Conservation (phyloP, 2,113 vertebrate species). For the Ailuropoda melanoleuca region DNA sequence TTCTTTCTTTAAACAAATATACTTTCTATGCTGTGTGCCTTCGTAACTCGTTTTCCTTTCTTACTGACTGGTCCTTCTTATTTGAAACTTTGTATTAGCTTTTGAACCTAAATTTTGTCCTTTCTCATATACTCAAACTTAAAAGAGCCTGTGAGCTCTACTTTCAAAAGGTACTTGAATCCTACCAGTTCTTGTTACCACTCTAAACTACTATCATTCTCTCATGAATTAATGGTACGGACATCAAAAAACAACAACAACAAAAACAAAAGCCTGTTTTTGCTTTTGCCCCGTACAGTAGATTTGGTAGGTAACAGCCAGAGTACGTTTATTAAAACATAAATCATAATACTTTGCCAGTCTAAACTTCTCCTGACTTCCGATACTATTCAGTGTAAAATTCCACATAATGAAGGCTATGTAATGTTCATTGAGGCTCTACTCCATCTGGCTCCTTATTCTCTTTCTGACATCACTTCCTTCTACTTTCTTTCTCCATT, state of each 20-base stretch:
- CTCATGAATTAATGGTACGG: not conserved
- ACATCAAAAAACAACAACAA: not conserved
- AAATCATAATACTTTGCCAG: not conserved
- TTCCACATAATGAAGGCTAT: not conserved
- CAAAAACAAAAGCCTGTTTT: not conserved
- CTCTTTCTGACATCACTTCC: not conserved
- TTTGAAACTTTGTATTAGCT: not conserved
- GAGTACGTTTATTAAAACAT: not conserved
- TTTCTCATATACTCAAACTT: not conserved
- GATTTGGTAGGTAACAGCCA: not conserved
- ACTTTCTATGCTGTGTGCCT: not conserved
- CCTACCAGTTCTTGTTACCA: not conserved
- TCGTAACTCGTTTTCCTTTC: not conserved
- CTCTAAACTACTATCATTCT: not conserved
- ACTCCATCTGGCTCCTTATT: not conserved
- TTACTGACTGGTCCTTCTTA: not conserved
- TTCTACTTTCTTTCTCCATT: not conserved
- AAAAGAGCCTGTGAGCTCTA: not conserved
- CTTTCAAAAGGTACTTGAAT: not conserved
- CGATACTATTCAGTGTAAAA: not conserved
- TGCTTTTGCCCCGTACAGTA: not conserved
- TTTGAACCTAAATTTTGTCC: slow-evolving; percentile 18
- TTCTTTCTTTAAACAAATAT: not conserved
- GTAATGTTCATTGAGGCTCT: not conserved
- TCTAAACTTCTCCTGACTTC: not conserved